A percentile compares a stretch with the other conserved stretches of the same genome.
Conservation (phyloP, 2,888 invertebrate species). For the Leucophenga montana region DNA sequence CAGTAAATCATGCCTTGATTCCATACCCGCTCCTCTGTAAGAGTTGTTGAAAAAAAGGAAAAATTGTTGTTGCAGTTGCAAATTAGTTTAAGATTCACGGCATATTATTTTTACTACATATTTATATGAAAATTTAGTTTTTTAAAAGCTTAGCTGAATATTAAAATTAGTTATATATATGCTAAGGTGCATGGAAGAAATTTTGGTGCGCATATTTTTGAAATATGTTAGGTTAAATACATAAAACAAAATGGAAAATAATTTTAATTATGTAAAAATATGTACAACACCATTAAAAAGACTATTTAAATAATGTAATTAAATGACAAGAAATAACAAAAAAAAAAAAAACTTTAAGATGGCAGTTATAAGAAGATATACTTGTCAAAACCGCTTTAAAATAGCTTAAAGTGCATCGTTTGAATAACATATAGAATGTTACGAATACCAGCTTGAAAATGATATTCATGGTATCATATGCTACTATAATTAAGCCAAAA, state of each 20-base stretch:
- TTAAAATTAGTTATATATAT: not conserved
- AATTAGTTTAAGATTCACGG: not conserved
- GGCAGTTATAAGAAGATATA: no score
- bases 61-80: slow-evolving; percentile 10
- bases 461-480: no score
- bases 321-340: no score
- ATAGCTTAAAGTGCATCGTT: no score
- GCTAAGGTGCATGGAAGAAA: not conserved
- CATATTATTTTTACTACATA: not conserved
- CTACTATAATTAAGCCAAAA: no score
- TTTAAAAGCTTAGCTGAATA: not conserved
- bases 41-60: slow-evolving; percentile 37
- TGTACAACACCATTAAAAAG: not conserved
- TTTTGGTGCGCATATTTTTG: not conserved
- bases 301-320: no score
- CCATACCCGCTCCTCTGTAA: slow-evolving; percentile 74
- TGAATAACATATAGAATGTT: no score
- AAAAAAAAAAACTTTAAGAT: no score
- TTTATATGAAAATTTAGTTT: not conserved
- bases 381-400: no score
- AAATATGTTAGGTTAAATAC: no score
- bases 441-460: no score
- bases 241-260: not conserved
- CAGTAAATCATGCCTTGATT: slow-evolving; percentile 74
- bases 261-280: not conserved